Base-by-base conservation (phyloP, 2,113 vertebrate genomes). In the Oenanthe melanoleuca region DNA sequence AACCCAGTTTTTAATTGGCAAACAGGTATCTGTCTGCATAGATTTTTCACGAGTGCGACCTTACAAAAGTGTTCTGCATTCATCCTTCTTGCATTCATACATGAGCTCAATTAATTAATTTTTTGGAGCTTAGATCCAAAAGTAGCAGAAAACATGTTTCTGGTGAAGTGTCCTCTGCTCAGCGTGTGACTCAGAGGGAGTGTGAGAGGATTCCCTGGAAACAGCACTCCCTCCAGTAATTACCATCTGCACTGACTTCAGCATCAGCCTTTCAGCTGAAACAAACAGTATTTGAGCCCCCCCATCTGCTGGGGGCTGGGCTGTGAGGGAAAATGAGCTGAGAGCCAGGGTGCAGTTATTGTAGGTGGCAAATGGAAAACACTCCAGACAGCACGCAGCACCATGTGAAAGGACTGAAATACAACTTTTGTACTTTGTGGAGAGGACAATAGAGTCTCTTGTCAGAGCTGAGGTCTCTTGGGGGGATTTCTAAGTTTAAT, bases 171-270 rank as follows among this genome's bases (percentile, higher is more conserved):
- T 82, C 49, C 61, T 94, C 80, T 45, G 23, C 31, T 3, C 12
- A 50, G 60, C 0, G 3, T 19, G 59, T 88, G 94, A 79, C 56
- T 84, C 83, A n/a, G 59, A 93, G 74, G 0, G 1, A 67, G 42
- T 11, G 60, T 16, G 80, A 78, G 94, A 92, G 90, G 92, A 93
- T 94, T 92, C 89, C 94, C 89, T 93, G 79, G 90, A 82, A 96
- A 86, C 69, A 71, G 56, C 7, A 5, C 88, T 80, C 89, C 47
- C 89, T 79, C 22, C 65, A 93, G 88, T 40, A 92, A 95, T 96
- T 94, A 65, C 92, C 91, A 77, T 89, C 80, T 83, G 87, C 72
- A 59, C 23, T 9, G 53, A 53, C 42, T 81, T 56, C 60, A 71
- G 8, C 7, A 60, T 9, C 75, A 84, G 37, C 59, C 71, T 89